These are phyloP conservation scores for Tetramorium bicarinatum DNA, from an alignment of 2,888 invertebrate species.

Conservation along the genomic window DNA sequence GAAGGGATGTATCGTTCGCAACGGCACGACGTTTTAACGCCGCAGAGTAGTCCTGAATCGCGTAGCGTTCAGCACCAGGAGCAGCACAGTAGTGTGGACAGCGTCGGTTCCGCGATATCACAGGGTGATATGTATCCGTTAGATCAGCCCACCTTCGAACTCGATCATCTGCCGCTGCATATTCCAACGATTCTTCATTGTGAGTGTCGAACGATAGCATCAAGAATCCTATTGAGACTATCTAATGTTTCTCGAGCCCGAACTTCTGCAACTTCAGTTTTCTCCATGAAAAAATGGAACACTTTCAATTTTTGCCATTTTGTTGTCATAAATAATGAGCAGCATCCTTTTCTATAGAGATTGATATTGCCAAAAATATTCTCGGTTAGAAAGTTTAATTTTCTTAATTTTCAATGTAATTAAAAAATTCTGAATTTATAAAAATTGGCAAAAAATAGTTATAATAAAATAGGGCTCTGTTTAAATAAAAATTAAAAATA, in stretches of 20 bases:
- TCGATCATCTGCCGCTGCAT: constrained; percentile 81
- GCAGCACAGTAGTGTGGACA: constrained; percentile 47
- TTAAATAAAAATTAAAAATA: too few species aligned
- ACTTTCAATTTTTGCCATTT: neutral
- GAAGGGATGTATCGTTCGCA: constrained; percentile 79
- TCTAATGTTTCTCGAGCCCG: neutral
- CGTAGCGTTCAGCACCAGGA: constrained; percentile 71
- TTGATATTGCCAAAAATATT: neutral
- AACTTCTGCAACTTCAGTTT: neutral
- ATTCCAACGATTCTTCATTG: constrained; percentile 84
- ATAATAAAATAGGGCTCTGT: too few species aligned
- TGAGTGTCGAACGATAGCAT: constrained; percentile 74
- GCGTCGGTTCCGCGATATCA: constrained; percentile 45
- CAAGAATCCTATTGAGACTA: neutral
- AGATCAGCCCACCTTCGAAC: constrained; percentile 79
- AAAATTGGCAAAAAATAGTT: neutral
- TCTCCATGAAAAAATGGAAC: neutral
- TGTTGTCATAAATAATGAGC: neutral
- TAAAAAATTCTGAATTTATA: neutral
- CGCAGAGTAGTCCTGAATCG: constrained; percentile 85
- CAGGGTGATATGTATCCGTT: constrained; percentile 79
- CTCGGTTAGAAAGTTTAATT: neutral
- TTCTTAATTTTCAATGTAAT: neutral
- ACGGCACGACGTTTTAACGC: constrained; percentile 82
- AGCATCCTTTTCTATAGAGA: neutral